phyloP scores from a whole-genome alignment of 2,888 invertebrate genomes.

The Harpagoxenus sublaevis region DNA sequence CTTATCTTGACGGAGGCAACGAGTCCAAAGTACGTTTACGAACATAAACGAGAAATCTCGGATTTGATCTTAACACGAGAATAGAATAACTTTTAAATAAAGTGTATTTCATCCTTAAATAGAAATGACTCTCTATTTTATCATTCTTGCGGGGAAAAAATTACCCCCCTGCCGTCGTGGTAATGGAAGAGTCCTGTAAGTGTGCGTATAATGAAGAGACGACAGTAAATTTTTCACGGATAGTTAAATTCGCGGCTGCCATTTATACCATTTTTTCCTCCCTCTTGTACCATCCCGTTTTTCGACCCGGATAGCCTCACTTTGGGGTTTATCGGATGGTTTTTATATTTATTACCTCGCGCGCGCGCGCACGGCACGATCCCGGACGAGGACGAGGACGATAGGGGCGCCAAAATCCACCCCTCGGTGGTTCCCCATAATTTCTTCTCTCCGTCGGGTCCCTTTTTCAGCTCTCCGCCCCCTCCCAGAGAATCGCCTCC shows the following conservation, averaged over 20 bases:
- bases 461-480: constrained; percentile 53
- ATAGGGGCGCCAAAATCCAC: constrained; percentile 40
- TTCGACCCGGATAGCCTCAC: constrained; percentile 51
- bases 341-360: constrained; percentile 70
- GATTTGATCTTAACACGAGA: not conserved
- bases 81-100: not conserved
- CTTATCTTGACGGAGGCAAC: not conserved
- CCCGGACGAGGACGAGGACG: constrained; percentile 28
- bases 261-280: constrained; percentile 45
- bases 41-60: not conserved
- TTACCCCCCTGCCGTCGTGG: constrained; percentile 11
- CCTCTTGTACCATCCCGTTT: constrained; percentile 38
- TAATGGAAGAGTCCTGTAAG: constrained; percentile 73
- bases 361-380: constrained; percentile 22
- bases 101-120: not conserved
- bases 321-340: constrained; percentile 78
- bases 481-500: constrained; percentile 71
- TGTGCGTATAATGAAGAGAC: constrained; percentile 53
- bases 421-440: constrained; percentile 32
- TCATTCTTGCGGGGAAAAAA: constrained; percentile 25
- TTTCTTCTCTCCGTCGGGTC: not conserved
- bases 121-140: not conserved
- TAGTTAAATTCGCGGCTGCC: constrained; percentile 69
- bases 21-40: not conserved
- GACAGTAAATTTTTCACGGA: constrained; percentile 78